A percentile compares a stretch with the other conserved stretches of the same genome.
Evolutionary conservation across 2,888 invertebrate genomes (phyloP).

Genomic region (Oxytorus armatus): DNA sequence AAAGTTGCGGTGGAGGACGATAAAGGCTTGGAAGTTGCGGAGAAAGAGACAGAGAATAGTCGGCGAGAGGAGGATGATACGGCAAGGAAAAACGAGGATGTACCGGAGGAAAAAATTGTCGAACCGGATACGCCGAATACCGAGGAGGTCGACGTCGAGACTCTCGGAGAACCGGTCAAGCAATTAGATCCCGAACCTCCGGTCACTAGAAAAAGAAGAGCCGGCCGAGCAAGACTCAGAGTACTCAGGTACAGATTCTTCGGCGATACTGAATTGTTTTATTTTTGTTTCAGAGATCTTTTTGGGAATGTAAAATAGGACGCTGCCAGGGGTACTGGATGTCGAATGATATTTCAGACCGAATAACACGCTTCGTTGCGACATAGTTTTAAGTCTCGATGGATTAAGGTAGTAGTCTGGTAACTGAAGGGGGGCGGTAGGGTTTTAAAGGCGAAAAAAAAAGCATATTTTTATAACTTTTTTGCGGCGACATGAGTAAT

Average conservation of each 20-base stretch:
- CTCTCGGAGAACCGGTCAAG: constrained; percentile 4
- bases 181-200: constrained; percentile 68
- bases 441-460: no score
- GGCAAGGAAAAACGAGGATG: constrained; percentile 1
- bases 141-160: constrained; percentile 52
- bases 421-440: no score
- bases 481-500: no score
- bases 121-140: background rate
- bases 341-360: no score
- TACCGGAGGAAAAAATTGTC: constrained; percentile 27
- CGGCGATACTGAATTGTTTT: background rate
- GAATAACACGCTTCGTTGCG: background rate
- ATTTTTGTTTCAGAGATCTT: constrained; percentile 26
- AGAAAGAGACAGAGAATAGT: constrained; percentile 6
- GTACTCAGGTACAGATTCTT: constrained; percentile 79
- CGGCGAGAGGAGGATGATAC: constrained; percentile 61
- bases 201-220: constrained; percentile 77
- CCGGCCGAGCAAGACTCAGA: constrained; percentile 75
- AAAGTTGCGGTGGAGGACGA: constrained; percentile 22
- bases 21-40: background rate
- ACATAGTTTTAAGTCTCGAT: no score
- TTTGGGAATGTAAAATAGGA: background rate
- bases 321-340: no score
- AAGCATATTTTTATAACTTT: no score
- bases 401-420: no score